Evolutionary conservation across 2,888 invertebrate genomes (phyloP).

Genomic region (Leucania comma): DNA sequence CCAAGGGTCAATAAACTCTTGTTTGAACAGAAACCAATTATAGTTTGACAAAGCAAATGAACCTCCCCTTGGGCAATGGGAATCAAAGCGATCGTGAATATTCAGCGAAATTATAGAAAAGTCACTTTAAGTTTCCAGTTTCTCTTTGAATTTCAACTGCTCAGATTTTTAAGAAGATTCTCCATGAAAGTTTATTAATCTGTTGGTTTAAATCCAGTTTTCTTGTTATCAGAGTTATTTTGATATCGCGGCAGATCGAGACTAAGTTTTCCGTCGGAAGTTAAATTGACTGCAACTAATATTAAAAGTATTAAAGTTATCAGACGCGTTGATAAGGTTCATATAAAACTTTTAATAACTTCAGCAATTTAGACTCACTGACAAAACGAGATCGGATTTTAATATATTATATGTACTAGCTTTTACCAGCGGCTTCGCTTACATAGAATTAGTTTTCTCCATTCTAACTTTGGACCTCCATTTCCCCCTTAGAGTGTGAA

Average conservation of each 20-base stretch:
- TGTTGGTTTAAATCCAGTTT: conserved; percentile 11
- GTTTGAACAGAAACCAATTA: neutral
- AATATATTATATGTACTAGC: conserved; percentile 13
- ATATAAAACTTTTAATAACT: conserved; percentile 61
- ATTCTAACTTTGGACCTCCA: too few relatives aligned
- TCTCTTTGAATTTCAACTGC: conserved; percentile 25
- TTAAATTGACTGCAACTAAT: conserved; percentile 28
- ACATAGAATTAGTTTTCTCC: too few relatives aligned
- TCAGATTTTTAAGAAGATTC: conserved; percentile 22
- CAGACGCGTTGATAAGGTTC: conserved; percentile 45
- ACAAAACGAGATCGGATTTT: conserved; percentile 40
- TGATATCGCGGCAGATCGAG: conserved; percentile 2
- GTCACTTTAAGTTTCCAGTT: conserved; percentile 9
- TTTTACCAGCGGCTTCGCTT: too few relatives aligned
- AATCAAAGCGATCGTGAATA: neutral
- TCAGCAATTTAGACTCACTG: conserved; percentile 36
- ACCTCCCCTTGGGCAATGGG: neutral
- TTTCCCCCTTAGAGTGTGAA: too few relatives aligned
- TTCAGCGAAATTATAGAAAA: conserved; percentile 19
- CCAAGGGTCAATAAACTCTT: neutral
- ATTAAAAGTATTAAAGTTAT: conserved; percentile 57
- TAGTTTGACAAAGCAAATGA: neutral
- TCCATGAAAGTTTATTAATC: conserved; percentile 32
- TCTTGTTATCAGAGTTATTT: conserved; percentile 11
- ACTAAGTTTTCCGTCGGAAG: conserved; percentile 28